Percentiles rank a stretch among this genome's conserved stretches.
These are phyloP conservation scores for Ceyx cyanopectus DNA, from an alignment of 2,113 vertebrate species.

Conservation along the genomic window DNA sequence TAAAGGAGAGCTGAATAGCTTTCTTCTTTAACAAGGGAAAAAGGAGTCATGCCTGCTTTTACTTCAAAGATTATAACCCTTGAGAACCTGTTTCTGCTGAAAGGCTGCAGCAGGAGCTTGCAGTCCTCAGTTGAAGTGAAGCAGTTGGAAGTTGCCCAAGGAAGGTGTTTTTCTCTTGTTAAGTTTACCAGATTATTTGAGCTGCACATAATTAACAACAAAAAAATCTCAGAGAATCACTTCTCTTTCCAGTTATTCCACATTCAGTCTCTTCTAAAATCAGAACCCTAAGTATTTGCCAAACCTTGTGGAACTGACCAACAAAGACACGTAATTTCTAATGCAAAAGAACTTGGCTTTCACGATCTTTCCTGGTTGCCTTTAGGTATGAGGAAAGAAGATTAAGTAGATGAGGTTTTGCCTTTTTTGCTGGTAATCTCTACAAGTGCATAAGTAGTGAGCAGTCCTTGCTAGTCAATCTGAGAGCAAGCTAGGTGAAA, in stretches of 20 bases:
- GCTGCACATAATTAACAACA: slow-evolving; percentile 6
- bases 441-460: not conserved
- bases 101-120: not conserved
- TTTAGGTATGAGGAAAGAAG: slow-evolving; percentile 17
- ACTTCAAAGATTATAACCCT: not conserved
- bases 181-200: slow-evolving; percentile 15
- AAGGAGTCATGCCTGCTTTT: not conserved
- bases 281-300: not conserved
- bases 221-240: not conserved
- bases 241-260: not conserved
- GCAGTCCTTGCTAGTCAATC: not conserved
- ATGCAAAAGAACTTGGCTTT: not conserved
- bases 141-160: not conserved
- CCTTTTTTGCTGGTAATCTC: not conserved
- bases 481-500: not conserved
- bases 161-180: not conserved
- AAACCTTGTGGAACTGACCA: not conserved
- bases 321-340: not conserved
- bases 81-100: not conserved
- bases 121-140: not conserved
- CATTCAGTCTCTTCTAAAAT: not conserved
- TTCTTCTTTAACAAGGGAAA: not conserved
- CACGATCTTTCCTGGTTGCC: not conserved
- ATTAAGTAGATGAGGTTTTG: slow-evolving; percentile 21
- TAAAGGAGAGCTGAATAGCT: not conserved